Base-by-base conservation (phyloP, 2,113 vertebrate genomes). In the Colistium nudipinnis region DNA sequence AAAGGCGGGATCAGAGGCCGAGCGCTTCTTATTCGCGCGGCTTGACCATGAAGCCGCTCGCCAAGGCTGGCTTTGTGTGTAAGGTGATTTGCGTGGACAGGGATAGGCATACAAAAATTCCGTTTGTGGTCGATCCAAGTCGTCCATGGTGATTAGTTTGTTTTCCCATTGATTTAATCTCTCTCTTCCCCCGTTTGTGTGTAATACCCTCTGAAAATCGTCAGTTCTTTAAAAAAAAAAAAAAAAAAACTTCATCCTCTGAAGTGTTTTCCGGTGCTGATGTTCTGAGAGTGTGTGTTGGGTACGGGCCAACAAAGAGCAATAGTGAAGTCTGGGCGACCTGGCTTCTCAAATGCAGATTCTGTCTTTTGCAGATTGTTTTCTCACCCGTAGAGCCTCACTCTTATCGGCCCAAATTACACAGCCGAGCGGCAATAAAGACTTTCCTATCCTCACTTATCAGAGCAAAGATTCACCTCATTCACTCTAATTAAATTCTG, bases 71-170 rank as follows among this genome's bases (percentile, higher is more conserved):
- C n/a, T 22, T 20, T 51, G 43, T 11, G 1, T 48, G 12, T 43
- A 24, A 25, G 12, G 14, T 14, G n/a, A 27, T 4, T n/a, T 0
- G 39, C 8, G 13, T 5, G 13, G 17, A 19, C 7, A 65, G 9
- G 7, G 8, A n/a, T n/a, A 1, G 33, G 9, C 22, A 38, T 27
- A 41, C 4, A 7, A 17, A 47, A 17, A 47, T 17, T 36, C 60
- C 6, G 30, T 35, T 35, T 48, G 14, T 35, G 5, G 49, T 36
- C 6, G 24, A 17, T 36, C 25, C 28, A 41, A n/a, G 75, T 30
- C 69, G 53, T 68, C 69, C 22, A 35, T 8, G 31, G 48, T 44
- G 12, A 74, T 66, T 63, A 39, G 70, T 62, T 48, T 70, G 61
- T 76, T 55, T 68, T 12, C 78, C 59, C n/a, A n/a, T n/a, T n/a